phyloP scores from a whole-genome alignment of 2,113 vertebrate genomes.

The Nannospalax galili region DNA sequence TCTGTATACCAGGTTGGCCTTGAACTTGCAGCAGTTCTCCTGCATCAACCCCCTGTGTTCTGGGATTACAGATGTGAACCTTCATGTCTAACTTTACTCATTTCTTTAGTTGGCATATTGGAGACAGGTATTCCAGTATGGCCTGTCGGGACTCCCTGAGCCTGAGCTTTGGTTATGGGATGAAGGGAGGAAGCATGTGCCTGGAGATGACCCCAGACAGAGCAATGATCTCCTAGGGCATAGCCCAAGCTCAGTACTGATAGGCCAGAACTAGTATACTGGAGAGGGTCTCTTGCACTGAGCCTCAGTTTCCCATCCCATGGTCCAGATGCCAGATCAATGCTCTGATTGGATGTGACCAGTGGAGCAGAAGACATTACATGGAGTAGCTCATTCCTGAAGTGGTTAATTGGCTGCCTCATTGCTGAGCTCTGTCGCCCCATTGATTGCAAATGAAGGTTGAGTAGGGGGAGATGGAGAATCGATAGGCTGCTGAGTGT shows the following conservation, averaged over 20 bases:
- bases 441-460: conserved; percentile 86
- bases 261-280: background rate
- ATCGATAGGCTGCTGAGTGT: conserved; percentile 94
- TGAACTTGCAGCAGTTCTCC: background rate
- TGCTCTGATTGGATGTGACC: conserved; percentile 85
- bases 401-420: conserved; percentile 87
- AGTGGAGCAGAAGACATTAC: conserved; percentile 86
- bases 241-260: background rate
- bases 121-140: background rate
- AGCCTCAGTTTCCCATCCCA: conserved; percentile 51
- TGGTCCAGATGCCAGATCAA: background rate
- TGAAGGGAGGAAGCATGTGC: background rate
- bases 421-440: conserved; percentile 86
- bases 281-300: background rate
- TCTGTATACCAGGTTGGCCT: background rate
- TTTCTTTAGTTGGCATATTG: background rate
- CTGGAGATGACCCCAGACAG: background rate
- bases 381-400: conserved; percentile 82
- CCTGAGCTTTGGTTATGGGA: background rate
- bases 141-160: background rate
- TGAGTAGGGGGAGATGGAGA: conserved; percentile 62
- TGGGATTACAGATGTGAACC: background rate
- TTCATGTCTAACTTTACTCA: background rate
- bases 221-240: background rate
- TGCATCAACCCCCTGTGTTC: no score